phyloP scores from a whole-genome alignment of 1,140 invertebrate genomes.

The Leguminivora glycinivorella region DNA sequence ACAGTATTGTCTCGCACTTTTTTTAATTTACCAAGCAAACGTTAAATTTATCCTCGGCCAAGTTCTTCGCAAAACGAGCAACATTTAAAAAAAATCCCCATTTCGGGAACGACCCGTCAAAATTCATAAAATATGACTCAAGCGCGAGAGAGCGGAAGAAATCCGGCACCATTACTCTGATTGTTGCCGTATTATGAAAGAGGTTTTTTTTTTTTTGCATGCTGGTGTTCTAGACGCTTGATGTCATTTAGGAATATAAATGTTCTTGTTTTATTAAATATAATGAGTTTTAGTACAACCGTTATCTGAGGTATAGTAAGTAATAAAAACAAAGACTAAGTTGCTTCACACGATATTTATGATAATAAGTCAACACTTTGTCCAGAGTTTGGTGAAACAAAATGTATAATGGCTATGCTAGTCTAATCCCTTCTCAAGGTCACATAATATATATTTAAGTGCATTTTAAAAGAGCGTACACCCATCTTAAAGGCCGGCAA shows the following conservation, averaged over 20 bases:
- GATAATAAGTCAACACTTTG: too few species aligned
- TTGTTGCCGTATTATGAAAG: conserved; percentile 20
- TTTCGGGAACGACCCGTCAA: conserved; percentile 26
- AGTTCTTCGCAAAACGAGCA: conserved; percentile 20
- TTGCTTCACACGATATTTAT: too few species aligned
- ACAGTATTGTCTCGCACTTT: neutral
- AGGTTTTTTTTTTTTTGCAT: conserved; percentile 26
- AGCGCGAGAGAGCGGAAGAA: conserved; percentile 19
- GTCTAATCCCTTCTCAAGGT: too few species aligned
- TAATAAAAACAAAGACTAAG: neutral
- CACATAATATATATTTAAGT: too few species aligned
- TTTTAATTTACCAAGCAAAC: neutral
- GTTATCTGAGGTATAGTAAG: neutral
- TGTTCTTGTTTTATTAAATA: neutral
- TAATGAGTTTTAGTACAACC: neutral
- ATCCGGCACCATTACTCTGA: conserved; percentile 27
- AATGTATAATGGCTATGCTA: too few species aligned
- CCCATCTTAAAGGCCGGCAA: too few species aligned
- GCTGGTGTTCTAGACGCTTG: neutral
- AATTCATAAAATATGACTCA: conserved; percentile 26
- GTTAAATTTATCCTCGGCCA: conserved; percentile 8
- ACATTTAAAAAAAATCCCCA: conserved; percentile 25
- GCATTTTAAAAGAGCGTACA: too few species aligned
- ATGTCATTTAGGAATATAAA: neutral
- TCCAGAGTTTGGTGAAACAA: too few species aligned